Base-by-base conservation (phyloP, 2,888 invertebrate genomes). In the Tribolium freemani region DNA sequence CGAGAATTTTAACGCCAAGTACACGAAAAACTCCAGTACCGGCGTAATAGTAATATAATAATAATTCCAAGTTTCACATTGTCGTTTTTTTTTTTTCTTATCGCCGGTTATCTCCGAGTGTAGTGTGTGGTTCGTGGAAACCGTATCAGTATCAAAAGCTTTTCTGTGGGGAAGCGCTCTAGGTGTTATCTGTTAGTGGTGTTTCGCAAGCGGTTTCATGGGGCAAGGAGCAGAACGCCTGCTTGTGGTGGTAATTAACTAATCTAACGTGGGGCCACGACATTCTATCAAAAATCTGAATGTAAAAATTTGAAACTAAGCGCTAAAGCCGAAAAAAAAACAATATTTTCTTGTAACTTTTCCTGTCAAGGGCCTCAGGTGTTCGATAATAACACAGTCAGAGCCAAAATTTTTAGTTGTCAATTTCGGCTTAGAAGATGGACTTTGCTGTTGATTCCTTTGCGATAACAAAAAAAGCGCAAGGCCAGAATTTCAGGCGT, bases 1-100 rank as follows among this genome's bases (percentile, higher is more conserved):
- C 50, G 11, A 56, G 71, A 71, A 71, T 71, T 71, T 61, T 48
- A 44, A 57, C 44, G 57, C 9, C 20, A 54, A 58, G 21, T 66
- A 71, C 20, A 60, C 71, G 66, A 70, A 70, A 63, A 54, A 38
- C 38, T 1, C 9, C n/a, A 38, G 8, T 38, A 31, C 9, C 31
- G 13, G 5, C 5, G 48, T 30, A 11, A 21, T 3, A 21, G 16
- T 2, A 46, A 38, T 2, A 53, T 16, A 8, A 8, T 16, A 16
- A 2, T 16, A 16, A 2, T 16, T 16, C 16, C 16, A 16, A 6
- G 26, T 21, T 11, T 30, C 6, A 21, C 11, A n/a, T 31, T 56
- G 10, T 38, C 10, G 58, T 44, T 44, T 58, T 58, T 44, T 20
- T 38, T n/a, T 3, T 31, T 8, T 9, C 38, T 16, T 21, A 44